phyloP scores from a whole-genome alignment of 2,888 invertebrate genomes.

The Drosophila niveifrons region DNA sequence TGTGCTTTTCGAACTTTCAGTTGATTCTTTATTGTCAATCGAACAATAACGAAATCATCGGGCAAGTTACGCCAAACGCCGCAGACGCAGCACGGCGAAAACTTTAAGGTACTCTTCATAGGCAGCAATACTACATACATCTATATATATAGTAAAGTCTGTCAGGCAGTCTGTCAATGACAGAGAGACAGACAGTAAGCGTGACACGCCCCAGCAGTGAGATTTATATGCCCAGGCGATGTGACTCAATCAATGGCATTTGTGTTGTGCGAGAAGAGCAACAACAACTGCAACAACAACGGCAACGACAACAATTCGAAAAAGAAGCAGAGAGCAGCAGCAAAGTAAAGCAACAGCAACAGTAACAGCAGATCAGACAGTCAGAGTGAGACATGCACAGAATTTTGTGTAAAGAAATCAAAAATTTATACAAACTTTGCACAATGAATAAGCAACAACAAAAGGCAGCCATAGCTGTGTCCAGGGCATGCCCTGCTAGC shows the following conservation, averaged over 20 bases:
- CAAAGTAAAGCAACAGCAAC: neutral
- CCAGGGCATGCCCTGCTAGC: conserved; percentile 39
- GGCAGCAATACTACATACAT: conserved; percentile 8
- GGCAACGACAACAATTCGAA: conserved; percentile 37
- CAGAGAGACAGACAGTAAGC: conserved; percentile 31
- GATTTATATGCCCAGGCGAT: conserved; percentile 81
- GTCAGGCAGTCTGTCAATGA: conserved; percentile 5
- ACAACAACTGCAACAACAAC: conserved; percentile 22
- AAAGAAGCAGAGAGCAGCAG: conserved; percentile 13
- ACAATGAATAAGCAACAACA: conserved; percentile 80
- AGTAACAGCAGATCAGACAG: conserved; percentile 46
- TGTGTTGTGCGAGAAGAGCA: conserved; percentile 69
- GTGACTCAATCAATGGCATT: conserved; percentile 82
- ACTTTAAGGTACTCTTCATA: conserved; percentile 66
- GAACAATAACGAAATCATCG: conserved; percentile 83
- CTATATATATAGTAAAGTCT: neutral
- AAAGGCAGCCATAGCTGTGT: conserved; percentile 55
- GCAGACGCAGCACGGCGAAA: conserved; percentile 75
- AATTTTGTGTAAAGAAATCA: conserved; percentile 82
- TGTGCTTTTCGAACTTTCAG: conserved; percentile 79
- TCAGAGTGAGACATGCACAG: conserved; percentile 75
- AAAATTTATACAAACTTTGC: conserved; percentile 81
- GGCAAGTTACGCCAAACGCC: conserved; percentile 81
- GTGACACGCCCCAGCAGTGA: conserved; percentile 79
- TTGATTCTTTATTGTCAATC: conserved; percentile 84